Base-by-base conservation (phyloP, 2,113 vertebrate species). In the Zosterops borbonicus region DNA sequence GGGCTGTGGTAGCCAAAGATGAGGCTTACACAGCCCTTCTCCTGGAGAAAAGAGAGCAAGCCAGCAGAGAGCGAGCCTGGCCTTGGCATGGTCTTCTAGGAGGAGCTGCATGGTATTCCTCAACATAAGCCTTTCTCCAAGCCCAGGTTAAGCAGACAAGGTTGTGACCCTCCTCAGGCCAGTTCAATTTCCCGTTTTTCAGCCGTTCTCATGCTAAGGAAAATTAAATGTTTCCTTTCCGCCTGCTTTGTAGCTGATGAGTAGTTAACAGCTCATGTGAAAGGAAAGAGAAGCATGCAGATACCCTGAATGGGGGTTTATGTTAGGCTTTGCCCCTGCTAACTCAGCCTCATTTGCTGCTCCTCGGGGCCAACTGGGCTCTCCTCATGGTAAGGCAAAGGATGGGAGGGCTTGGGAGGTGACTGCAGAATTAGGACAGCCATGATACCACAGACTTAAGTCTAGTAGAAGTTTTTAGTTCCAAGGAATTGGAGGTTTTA, bases 281-380 rank as follows among this genome's bases (percentile, higher is more conserved):
- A n/a, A 13, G 62, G 33, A 59, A 68, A 75, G 52, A 85, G 14
- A 24, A 69, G 59, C 20, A 11, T 21, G 4, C 35, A 92, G 53
- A 52, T 3, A 27, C 28, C 25, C 10, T 53, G 46, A 33, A 3
- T 0, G 14, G 9, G 20, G 31, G 4, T 29, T 69, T 70, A 28
- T 24, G 25, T 71, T 47, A 64, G 62, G 49, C 35, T 92, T 69
- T 55, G 12, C 37, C n/a, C 14, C 29, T 68, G 23, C 49, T 47
- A 56, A 24, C 55, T 24, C 13, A 69, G 29, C 37, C 41, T 77
- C 14, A 1, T 14, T 24, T 60, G 12, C 37, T 22, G 4, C 33
- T 33, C 52, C 35, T 46, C 0, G 0, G 17, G 27, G 29, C 50
- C 10, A 37, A 47, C 15, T 31, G 29, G 55, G 46, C 37, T 62